phyloP scores from a whole-genome alignment of 2,113 vertebrate genomes.

The Bothrops jararaca region DNA sequence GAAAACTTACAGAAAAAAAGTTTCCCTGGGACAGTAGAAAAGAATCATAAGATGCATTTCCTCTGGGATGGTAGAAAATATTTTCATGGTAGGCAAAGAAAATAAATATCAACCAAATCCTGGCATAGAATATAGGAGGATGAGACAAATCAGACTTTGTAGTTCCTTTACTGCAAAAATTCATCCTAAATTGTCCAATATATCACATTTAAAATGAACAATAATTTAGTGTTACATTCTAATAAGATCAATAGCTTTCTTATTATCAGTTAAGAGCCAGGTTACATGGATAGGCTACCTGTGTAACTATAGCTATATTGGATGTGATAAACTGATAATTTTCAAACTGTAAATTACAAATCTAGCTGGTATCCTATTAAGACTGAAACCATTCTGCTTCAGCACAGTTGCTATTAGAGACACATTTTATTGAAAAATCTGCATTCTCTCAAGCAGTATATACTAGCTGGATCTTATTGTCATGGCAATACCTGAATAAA shows the following conservation, averaged over 20 bases:
- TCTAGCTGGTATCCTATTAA: background rate
- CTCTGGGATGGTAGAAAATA: background rate
- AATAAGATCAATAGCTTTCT: background rate
- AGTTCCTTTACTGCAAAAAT: background rate
- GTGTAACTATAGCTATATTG: background rate
- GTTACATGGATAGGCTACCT: background rate
- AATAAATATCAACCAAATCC: background rate
- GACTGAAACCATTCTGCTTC: background rate
- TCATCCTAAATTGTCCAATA: background rate
- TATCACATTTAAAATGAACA: background rate
- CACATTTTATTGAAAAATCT: background rate
- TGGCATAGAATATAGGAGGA: background rate
- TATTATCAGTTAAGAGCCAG: background rate
- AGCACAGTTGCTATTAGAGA: background rate
- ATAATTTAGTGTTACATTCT: background rate
- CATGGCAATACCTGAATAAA: background rate
- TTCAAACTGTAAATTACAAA: background rate
- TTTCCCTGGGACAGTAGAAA: background rate
- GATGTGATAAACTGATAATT: background rate
- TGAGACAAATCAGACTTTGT: background rate
- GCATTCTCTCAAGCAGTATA: background rate
- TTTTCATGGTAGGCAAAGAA: background rate
- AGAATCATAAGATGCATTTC: background rate
- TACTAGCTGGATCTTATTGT: background rate
- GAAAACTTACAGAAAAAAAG: background rate